phyloP scores from a whole-genome alignment of 2,797 vertebrate genomes.

The Cossypha polioptera region DNA sequence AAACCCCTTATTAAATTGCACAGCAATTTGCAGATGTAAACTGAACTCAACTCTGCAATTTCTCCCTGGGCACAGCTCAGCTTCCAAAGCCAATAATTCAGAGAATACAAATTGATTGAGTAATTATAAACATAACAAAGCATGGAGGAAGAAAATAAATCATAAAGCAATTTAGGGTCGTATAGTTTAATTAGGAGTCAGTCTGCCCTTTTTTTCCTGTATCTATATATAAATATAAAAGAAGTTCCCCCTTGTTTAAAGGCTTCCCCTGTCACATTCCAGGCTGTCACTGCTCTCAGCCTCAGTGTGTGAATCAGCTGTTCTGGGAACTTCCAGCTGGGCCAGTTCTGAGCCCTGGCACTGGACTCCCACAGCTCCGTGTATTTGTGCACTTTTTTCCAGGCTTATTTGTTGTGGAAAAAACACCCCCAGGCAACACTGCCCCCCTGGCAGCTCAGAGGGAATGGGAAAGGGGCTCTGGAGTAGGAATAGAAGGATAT shows the following conservation, averaged over 20 bases:
- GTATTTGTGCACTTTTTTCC: neutral
- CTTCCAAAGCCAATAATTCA: neutral
- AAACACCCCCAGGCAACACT: neutral
- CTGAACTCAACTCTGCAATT: neutral
- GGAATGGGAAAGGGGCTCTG: neutral
- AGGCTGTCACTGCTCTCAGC: neutral
- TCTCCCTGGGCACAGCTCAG: neutral
- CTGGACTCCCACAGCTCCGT: neutral
- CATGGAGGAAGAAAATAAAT: neutral
- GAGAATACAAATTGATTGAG: neutral
- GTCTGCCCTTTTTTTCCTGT: neutral
- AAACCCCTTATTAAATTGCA: neutral
- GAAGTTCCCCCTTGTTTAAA: neutral
- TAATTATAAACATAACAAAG: constrained; percentile 7
- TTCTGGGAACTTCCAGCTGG: constrained; percentile 31
- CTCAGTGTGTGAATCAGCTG: constrained; percentile 55
- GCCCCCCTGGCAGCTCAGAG: neutral
- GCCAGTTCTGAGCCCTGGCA: neutral
- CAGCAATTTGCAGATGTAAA: neutral
- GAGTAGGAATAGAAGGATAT: fast-evolving
- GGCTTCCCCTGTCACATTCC: constrained; percentile 12
- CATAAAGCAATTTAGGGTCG: neutral
- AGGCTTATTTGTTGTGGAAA: constrained; percentile 43
- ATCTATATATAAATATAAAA: neutral
- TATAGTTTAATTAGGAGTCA: neutral